These are phyloP conservation scores for Aplocera efformata DNA, from an alignment of 2,888 invertebrate genomes.

Conservation along the genomic window DNA sequence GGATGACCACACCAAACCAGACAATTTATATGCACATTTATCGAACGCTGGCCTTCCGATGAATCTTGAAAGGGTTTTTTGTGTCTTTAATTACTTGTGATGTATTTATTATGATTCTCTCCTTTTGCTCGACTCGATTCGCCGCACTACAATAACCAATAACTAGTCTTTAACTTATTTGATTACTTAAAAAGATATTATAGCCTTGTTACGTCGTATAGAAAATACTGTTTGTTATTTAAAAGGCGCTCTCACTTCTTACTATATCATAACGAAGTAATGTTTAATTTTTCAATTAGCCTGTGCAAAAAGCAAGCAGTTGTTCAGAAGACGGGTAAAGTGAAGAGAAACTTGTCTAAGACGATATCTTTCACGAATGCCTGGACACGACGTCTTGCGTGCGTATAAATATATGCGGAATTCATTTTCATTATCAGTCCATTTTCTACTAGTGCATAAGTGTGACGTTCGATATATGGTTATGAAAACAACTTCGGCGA, in stretches of 20 bases:
- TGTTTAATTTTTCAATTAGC: slow-evolving; percentile 20
- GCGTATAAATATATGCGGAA: slow-evolving; percentile 79
- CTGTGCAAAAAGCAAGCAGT: slow-evolving; percentile 17
- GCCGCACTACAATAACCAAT: too few relatives aligned
- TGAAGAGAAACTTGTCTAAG: slow-evolving; percentile 62
- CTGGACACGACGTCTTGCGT: slow-evolving; percentile 65
- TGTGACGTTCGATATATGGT: slow-evolving; percentile 60
- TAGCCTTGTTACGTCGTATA: background rate
- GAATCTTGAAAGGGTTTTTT: slow-evolving; percentile 31
- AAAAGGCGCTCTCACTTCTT: slow-evolving; percentile 2
- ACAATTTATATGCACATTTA: slow-evolving; percentile 51
- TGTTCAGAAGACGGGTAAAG: slow-evolving; percentile 28
- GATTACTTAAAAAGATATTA: too few relatives aligned
- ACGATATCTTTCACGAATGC: slow-evolving; percentile 76
- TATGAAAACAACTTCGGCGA: slow-evolving; percentile 56
- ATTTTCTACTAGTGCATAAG: slow-evolving; percentile 61
- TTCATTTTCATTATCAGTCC: slow-evolving; percentile 78
- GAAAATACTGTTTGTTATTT: background rate
- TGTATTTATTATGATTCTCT: too few relatives aligned
- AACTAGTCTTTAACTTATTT: too few relatives aligned
- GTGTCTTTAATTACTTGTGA: slow-evolving; percentile 42
- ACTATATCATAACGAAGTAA: slow-evolving; percentile 11
- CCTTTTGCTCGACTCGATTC: too few relatives aligned
- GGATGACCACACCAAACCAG: slow-evolving; percentile 44
- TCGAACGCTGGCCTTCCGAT: slow-evolving; percentile 40